These are phyloP conservation scores for Parapristionchus giblindavisi DNA, from an alignment of 2,888 invertebrate species.

Conservation along the genomic window DNA sequence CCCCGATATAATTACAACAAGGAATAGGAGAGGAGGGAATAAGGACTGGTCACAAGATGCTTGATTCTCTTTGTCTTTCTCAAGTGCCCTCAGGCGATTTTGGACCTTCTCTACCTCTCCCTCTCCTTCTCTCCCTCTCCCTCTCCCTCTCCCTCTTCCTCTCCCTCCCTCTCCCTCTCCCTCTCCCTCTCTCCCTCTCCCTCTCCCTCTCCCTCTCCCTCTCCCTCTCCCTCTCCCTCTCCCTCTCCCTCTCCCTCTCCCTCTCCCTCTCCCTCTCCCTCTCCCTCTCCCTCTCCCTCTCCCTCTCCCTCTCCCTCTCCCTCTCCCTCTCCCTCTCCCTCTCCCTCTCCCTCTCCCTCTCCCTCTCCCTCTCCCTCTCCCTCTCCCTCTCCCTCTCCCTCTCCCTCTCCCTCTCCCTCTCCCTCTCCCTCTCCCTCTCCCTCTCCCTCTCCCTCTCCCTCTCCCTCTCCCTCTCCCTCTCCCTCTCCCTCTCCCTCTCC, in stretches of 20 bases:
- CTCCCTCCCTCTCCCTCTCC: too few species aligned
- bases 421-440: not conserved
- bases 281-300: slow-evolving; percentile 2
- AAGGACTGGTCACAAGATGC: too few species aligned
- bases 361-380: not conserved
- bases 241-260: slow-evolving; percentile 2
- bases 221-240: slow-evolving; percentile 17
- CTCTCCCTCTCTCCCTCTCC: too few species aligned
- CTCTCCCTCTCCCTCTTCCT: too few species aligned
- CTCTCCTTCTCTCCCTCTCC: too few species aligned
- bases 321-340: slow-evolving; percentile 3
- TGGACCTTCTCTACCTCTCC: too few species aligned
- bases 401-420: slow-evolving; percentile 1
- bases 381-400: not conserved
- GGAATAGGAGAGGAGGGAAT: too few species aligned
- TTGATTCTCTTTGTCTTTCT: too few species aligned
- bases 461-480: not conserved
- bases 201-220: slow-evolving; percentile 11
- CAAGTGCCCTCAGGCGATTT: too few species aligned
- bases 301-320: slow-evolving; percentile 4
- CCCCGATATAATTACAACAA: too few species aligned
- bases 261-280: not conserved
- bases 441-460: not conserved
- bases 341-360: slow-evolving; percentile 3
- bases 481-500: not conserved